Percentiles rank a stretch among this genome's conserved stretches.
phyloP scores from a whole-genome alignment of 2,113 vertebrate genomes.

The Otolemur garnettii region DNA sequence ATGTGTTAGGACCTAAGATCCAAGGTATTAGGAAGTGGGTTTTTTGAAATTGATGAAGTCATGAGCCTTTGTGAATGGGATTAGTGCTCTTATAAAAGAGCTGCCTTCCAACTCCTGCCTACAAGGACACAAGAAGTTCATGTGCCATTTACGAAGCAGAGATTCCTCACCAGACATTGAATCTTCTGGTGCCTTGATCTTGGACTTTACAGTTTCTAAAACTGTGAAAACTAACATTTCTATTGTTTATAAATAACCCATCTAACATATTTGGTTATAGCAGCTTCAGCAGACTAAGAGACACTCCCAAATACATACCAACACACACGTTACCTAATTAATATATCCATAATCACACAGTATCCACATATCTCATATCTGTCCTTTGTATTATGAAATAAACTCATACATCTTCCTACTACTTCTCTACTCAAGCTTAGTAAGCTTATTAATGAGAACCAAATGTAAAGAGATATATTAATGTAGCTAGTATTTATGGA shows the following conservation, averaged over 20 bases:
- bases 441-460: not conserved
- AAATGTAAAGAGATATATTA: not conserved
- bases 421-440: no score
- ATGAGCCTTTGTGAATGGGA: not conserved
- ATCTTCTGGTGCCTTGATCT: not conserved
- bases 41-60: not conserved
- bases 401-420: not conserved
- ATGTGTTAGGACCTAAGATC: not conserved
- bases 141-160: not conserved
- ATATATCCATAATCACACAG: not conserved
- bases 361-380: not conserved
- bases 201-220: not conserved
- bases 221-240: not conserved
- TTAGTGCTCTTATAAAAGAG: no score
- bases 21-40: no score
- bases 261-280: not conserved
- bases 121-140: not conserved
- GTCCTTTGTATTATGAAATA: not conserved
- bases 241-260: not conserved
- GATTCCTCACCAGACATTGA: not conserved
- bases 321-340: not conserved
- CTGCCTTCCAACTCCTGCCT: not conserved
- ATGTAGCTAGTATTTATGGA: not conserved
- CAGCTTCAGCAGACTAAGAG: not conserved
- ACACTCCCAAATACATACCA: not conserved